Evolutionary conservation across 2,888 invertebrate species (phyloP).

Genomic region (Callimorpha dominula): DNA sequence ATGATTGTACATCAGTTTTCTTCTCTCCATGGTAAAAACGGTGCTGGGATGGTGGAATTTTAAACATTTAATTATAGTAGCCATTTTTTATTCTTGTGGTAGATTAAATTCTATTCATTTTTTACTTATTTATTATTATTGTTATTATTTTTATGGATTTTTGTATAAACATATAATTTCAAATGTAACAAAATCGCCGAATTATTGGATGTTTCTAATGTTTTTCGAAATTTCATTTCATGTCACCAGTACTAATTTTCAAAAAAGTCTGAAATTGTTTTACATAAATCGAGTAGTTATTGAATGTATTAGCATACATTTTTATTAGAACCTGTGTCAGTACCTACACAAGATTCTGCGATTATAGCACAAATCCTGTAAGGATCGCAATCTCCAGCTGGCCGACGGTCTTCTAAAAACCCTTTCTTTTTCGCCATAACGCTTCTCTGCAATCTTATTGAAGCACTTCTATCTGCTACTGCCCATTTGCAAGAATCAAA

Average conservation of each 20-base stretch:
- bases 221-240: slow-evolving; percentile 7
- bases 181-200: slow-evolving; percentile 2
- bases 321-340: neutral
- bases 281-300: neutral
- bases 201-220: slow-evolving; percentile 7
- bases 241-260: slow-evolving; percentile 3
- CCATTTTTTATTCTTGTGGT: slow-evolving; percentile 25
- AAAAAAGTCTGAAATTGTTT: neutral
- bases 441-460: slow-evolving; percentile 96
- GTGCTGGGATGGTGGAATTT: slow-evolving; percentile 4
- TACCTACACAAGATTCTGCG: slow-evolving; percentile 63
- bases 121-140: slow-evolving; percentile 6
- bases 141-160: neutral
- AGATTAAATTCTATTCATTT: neutral
- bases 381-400: slow-evolving; percentile 97
- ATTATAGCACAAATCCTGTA: slow-evolving; percentile 88
- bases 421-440: slow-evolving; percentile 95
- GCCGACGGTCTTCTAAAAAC: slow-evolving; percentile 97
- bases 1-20: slow-evolving; percentile 64
- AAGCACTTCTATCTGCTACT: slow-evolving; percentile 96
- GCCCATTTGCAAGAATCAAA: slow-evolving; percentile 95
- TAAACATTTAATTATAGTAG: slow-evolving; percentile 19
- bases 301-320: neutral
- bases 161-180: slow-evolving; percentile 8
- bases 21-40: slow-evolving; percentile 40